These are phyloP conservation scores for Nasalis larvatus DNA, from an alignment of 2,113 vertebrate species.

Conservation along the genomic window DNA sequence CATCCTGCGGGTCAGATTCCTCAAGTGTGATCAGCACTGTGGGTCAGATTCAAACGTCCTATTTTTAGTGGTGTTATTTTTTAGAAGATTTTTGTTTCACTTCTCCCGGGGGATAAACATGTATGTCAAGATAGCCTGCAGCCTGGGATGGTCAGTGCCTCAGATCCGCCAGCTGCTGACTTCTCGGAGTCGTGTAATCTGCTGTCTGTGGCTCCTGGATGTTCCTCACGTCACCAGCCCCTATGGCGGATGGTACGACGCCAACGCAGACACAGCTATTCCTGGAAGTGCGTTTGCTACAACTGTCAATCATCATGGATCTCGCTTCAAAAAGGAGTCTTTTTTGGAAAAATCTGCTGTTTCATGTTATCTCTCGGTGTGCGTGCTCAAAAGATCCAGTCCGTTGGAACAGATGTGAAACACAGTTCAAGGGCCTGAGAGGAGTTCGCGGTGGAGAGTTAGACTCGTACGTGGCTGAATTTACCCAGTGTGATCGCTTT, in stretches of 20 bases:
- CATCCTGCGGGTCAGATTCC: not conserved
- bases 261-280: not conserved
- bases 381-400: not conserved
- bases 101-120: not conserved
- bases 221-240: not conserved
- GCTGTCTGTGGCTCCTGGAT: rapidly evolving
- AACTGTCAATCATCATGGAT: not conserved
- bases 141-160: not conserved
- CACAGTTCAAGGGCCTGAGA: not conserved
- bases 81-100: not conserved
- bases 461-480: not conserved
- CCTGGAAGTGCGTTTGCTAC: not conserved
- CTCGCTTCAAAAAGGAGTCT: not conserved
- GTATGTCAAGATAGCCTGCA: not conserved
- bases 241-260: rapidly evolving
- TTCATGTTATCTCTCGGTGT: not conserved
- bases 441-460: rapidly evolving
- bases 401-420: not conserved
- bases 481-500: not conserved
- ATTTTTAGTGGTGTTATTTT: not conserved
- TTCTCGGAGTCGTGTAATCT: rapidly evolving
- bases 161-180: not conserved
- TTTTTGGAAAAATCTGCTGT: not conserved
- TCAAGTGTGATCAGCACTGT: not conserved
- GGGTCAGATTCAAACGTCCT: not conserved